Evolutionary conservation across 2,113 vertebrate genomes (phyloP).

Genomic region (Pyxicephalus adspersus): DNA sequence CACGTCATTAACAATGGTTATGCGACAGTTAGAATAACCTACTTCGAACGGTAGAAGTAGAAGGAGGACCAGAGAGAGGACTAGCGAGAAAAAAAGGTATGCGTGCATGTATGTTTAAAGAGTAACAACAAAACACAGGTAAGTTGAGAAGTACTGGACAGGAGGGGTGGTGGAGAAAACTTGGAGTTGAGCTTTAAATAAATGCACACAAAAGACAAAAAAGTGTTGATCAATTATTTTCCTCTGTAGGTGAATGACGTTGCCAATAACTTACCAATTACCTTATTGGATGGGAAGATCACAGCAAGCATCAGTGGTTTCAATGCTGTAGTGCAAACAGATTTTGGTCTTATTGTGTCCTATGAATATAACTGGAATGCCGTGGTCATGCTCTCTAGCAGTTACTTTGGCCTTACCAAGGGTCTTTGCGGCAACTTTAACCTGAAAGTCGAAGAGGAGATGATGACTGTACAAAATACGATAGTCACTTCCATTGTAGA

Average conservation of each 20-base stretch:
- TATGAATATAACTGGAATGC: conserved; percentile 73
- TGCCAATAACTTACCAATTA: conserved; percentile 67
- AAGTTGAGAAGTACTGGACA: too few relatives aligned
- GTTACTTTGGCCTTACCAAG: conserved; percentile 4
- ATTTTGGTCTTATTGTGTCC: conserved; percentile 69
- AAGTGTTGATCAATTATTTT: neutral
- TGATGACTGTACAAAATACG: neutral
- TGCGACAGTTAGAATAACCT: too few relatives aligned
- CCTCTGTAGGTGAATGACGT: conserved; percentile 68
- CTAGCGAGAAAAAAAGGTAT: too few relatives aligned
- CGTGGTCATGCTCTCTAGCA: conserved; percentile 61
- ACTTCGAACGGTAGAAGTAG: too few relatives aligned
- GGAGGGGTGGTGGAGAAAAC: too few relatives aligned
- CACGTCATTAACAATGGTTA: too few relatives aligned
- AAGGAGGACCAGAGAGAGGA: too few relatives aligned
- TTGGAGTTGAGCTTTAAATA: too few relatives aligned
- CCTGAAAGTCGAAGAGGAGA: conserved; percentile 1
- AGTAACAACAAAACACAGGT: too few relatives aligned
- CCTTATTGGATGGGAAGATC: conserved; percentile 65
- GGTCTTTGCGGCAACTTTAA: conserved; percentile 65
- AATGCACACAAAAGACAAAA: too few relatives aligned
- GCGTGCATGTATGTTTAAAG: too few relatives aligned
- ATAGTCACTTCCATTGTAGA: neutral
- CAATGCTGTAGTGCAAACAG: conserved; percentile 59
- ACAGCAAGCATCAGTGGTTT: conserved; percentile 65